Percentiles rank a stretch among this genome's conserved stretches.
Evolutionary conservation across 1,140 invertebrate species (phyloP).

Genomic region (Euglossa dilemma): DNA sequence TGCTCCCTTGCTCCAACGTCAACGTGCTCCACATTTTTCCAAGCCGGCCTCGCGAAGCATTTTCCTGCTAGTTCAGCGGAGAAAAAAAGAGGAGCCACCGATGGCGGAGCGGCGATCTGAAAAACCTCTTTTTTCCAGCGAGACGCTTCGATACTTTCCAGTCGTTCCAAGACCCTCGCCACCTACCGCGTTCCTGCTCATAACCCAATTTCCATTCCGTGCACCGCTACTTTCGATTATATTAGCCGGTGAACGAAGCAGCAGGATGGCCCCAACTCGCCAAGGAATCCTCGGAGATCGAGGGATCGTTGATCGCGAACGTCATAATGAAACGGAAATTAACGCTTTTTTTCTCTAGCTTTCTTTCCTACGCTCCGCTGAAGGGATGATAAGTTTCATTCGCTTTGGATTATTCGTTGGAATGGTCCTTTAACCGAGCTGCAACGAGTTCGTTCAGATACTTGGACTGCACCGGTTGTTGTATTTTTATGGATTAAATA

Average conservation of each 20-base stretch:
- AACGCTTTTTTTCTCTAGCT: too few relatives aligned
- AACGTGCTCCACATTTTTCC: constrained; percentile 78
- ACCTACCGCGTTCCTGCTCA: constrained; percentile 11
- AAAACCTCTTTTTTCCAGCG: constrained; percentile 46
- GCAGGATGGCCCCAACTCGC: background rate
- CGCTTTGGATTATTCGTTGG: too few relatives aligned
- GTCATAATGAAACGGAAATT: too few relatives aligned
- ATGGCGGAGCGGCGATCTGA: constrained; percentile 45
- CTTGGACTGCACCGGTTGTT: too few relatives aligned
- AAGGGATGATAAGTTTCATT: too few relatives aligned
- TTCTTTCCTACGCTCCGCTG: too few relatives aligned
- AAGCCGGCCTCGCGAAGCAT: constrained; percentile 48
- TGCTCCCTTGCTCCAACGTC: constrained; percentile 60
- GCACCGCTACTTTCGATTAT: background rate
- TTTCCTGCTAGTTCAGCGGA: constrained; percentile 34
- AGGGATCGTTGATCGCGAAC: too few relatives aligned
- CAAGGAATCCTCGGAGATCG: too few relatives aligned
- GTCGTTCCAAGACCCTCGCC: constrained; percentile 25
- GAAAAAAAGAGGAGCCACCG: constrained; percentile 8
- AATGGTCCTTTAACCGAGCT: too few relatives aligned
- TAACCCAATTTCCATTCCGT: constrained; percentile 38
- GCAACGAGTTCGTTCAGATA: too few relatives aligned
- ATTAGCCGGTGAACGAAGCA: background rate
- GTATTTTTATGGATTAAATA: too few relatives aligned
- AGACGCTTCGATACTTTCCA: constrained; percentile 50